Percentiles rank a stretch among this genome's conserved stretches.
Evolutionary conservation across 2,113 vertebrate species (phyloP).

Genomic region (Natator depressus): DNA sequence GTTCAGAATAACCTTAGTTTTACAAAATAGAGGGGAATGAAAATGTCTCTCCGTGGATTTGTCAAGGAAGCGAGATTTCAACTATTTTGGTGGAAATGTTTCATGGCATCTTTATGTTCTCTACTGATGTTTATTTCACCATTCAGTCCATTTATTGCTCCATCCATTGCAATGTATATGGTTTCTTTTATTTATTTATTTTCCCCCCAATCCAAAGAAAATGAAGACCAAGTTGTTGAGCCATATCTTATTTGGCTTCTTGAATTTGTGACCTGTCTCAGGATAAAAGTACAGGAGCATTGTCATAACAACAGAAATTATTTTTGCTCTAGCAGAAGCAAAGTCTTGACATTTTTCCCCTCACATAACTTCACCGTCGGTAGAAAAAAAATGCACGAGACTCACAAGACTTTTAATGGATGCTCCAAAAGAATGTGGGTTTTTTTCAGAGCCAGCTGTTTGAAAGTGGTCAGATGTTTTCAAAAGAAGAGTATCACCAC

Average conservation of each 20-base stretch:
- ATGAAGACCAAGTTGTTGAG: slow-evolving; percentile 55
- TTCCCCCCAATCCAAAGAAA: slow-evolving; percentile 43
- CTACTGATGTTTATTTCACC: slow-evolving; percentile 63
- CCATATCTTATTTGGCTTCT: slow-evolving; percentile 21
- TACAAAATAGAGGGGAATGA: slow-evolving; percentile 51
- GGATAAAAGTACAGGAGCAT: slow-evolving; percentile 10
- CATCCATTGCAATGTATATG: slow-evolving; percentile 51
- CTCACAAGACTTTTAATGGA: neutral
- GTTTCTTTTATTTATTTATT: slow-evolving; percentile 56
- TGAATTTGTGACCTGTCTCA: slow-evolving; percentile 47
- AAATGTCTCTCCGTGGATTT: slow-evolving; percentile 51
- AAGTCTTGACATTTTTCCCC: neutral
- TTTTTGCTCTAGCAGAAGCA: neutral
- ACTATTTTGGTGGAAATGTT: slow-evolving; percentile 53
- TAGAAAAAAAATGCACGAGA: slow-evolving; percentile 32
- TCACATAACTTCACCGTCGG: slow-evolving; percentile 25
- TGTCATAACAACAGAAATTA: neutral
- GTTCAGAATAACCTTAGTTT: slow-evolving; percentile 56
- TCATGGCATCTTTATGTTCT: slow-evolving; percentile 63
- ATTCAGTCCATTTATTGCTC: slow-evolving; percentile 63
- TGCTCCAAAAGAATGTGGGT: neutral
- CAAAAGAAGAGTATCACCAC: slow-evolving; percentile 1
- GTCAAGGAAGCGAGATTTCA: slow-evolving; percentile 57
- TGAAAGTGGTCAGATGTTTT: neutral
- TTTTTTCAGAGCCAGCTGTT: neutral